A percentile compares a stretch with the other conserved stretches of the same genome.
Conservation (phyloP, 2,113 vertebrate species). For the Gallinago undulata region DNA sequence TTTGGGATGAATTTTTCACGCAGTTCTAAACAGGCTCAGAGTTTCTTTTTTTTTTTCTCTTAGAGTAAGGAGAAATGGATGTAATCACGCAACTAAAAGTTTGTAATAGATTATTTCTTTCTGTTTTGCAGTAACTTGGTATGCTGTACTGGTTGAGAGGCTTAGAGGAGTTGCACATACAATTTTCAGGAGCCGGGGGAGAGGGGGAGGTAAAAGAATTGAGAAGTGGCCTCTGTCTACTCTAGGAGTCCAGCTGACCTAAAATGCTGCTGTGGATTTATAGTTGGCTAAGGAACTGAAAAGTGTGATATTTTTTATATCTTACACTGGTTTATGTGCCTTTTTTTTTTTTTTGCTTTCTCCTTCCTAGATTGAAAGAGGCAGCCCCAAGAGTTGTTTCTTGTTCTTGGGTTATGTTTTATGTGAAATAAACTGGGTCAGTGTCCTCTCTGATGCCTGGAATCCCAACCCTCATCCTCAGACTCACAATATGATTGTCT, state of each 20-base stretch:
- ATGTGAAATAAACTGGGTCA: constrained; percentile 96
- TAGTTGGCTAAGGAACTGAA: not conserved
- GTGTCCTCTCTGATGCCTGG: constrained; percentile 87
- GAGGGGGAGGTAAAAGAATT: accelerated
- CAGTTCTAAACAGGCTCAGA: not conserved
- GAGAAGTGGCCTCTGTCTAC: not conserved
- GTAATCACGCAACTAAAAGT: not conserved
- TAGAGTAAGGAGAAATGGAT: not conserved
- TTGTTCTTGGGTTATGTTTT: constrained; percentile 90
- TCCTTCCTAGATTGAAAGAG: constrained; percentile 88
- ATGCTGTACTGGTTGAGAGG: not conserved
- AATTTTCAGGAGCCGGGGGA: too few relatives aligned
- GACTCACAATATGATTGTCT: constrained; percentile 86
- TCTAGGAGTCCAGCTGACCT: not conserved
- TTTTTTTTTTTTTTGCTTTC: not conserved
- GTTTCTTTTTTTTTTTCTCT: not conserved
- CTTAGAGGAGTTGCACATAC: not conserved
- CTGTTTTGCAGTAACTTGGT: not conserved
- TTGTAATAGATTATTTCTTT: not conserved
- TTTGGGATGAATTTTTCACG: not conserved
- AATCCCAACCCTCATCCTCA: constrained; percentile 74
- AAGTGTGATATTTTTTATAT: not conserved
- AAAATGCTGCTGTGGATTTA: not conserved
- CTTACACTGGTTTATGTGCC: not conserved
- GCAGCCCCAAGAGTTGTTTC: constrained; percentile 96